Evolutionary conservation across 1,140 invertebrate species (phyloP), one percentile per base, ranked within the genome.

Genomic region (Octopus sinensis): DNA sequence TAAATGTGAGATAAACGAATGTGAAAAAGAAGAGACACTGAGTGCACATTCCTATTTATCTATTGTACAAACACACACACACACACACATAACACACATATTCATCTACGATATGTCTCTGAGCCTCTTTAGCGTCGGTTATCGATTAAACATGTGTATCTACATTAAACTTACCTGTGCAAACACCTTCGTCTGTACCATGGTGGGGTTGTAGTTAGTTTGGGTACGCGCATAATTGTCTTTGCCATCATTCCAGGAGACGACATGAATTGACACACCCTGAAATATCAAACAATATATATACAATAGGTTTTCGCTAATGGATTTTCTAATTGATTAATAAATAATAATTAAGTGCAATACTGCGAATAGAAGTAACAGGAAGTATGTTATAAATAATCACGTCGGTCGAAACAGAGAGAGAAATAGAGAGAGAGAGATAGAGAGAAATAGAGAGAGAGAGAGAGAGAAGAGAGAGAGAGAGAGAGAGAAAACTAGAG

Each of bases 151-250:
- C 12, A 13, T 43, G 30, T 43, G 30, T 43, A 68, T 13, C 62
- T 68, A n/a, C n/a, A 77, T 51, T 53, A 6, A 4, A 54, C 79
- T 83, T 79, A 88, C 88, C 85, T 88, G 83, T 79, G 87, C 84
- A 80, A 89, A 89, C 10, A 85, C 85, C 53, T 83, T 85, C 0
- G 88, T 89, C 79, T 90, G 86, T 23, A 89, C 84, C 56, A 88
- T 83, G 0, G 88, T 88, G 4, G 87, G 88, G 43, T 77, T 77
- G 53, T 88, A 88, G 4, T 84, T 53, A 13, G 86, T 86, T 77
- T 82, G 78, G 13, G 88, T 84, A 56, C 85, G 83, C 10, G 88
- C 85, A 83, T 85, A 89, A 5, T 79, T 85, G 53, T 84, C 82
- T 10, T 80, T 82, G 53, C 86, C 84, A 17, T 86, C 84, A 12